Base-by-base conservation (phyloP, 2,113 vertebrate genomes). In the Argyrosomus japonicus region DNA sequence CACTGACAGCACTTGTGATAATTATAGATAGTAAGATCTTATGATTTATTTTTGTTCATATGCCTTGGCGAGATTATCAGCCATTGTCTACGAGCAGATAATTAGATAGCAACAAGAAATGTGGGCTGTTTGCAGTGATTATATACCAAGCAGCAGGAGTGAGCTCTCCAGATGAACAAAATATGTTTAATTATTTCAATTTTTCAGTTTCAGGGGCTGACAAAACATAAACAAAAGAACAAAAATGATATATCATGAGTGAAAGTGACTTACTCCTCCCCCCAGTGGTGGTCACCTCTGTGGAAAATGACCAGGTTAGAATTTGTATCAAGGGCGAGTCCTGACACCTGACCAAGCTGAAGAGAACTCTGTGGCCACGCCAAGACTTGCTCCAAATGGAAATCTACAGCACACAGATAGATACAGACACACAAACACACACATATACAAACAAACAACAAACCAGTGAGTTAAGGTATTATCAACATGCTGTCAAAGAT, bases 291-390 rank as follows among this genome's bases (percentile, higher is more conserved):
- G 92, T 98, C 96, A 54, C 97, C 98, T 95, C 98, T 95, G 89
- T 99, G 98, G 93, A 99, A 99, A 87, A 99, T 94, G 79, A 99
- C 96, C 78, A 99, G 81, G 89, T 99, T 98, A 77, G 96, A 96
- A 58, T 95, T 92, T 65, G 92, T 89, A 85, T 99, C 97, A 23
- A 99, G 86, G 48, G 97, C 97, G 74, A 99, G 92, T 32, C 98
- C 98, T 71, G 98, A 98, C 90, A 99, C 97, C 85, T 99, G 98
- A 45, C 98, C 98, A 71, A 99, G 89, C 88, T 95, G 93, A 40
- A 99, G 93, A 47, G 94, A 94, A 53, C 93, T 89, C 54, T 95
- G 96, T 29, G 97, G 97, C 98, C 98, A 99, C 1, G 93, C 90
- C 48, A 93, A 45, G 69, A 91, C 93, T 77, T 98, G 96, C 90